Conservation (phyloP, 2,888 invertebrate genomes). For the Drosophila mimetica region DNA sequence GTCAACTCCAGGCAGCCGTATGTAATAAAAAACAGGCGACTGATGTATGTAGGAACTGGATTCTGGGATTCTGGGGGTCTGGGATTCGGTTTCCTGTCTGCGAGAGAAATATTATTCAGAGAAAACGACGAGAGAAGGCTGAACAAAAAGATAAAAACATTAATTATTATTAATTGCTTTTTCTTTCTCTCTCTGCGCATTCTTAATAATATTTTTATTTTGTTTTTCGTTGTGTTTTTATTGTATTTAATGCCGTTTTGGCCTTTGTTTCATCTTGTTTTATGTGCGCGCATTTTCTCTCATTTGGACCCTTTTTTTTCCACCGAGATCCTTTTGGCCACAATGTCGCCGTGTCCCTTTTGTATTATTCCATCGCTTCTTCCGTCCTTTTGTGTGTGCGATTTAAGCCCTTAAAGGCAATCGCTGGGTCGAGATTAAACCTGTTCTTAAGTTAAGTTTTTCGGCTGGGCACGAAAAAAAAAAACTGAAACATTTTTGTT, state of each 20-base stretch:
- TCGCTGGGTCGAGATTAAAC: slow-evolving; percentile 27
- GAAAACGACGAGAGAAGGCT: slow-evolving; percentile 30
- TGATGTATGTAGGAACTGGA: slow-evolving; percentile 22
- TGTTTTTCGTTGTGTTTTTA: slow-evolving; percentile 27
- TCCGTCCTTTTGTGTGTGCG: slow-evolving; percentile 21
- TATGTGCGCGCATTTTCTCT: slow-evolving; percentile 45
- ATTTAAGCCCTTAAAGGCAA: slow-evolving; percentile 39
- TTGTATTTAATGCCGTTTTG: slow-evolving; percentile 41
- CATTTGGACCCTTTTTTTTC: slow-evolving; percentile 32
- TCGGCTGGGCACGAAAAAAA: slow-evolving; percentile 16
- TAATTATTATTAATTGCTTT: slow-evolving; percentile 83
- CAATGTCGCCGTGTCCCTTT: slow-evolving; percentile 68
- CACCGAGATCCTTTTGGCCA: slow-evolving; percentile 59
- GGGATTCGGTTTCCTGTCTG: slow-evolving; percentile 68
- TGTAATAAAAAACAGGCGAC: slow-evolving; percentile 60
- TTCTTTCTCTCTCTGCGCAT: slow-evolving; percentile 37
- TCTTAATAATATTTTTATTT: slow-evolving; percentile 39
- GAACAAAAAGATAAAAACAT: slow-evolving; percentile 81
- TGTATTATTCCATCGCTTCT: slow-evolving; percentile 3
- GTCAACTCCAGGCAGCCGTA: slow-evolving; percentile 67
- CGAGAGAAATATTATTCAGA: slow-evolving; percentile 35
- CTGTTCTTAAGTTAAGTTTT: slow-evolving; percentile 36
- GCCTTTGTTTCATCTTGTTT: slow-evolving; percentile 44
- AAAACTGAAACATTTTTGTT: slow-evolving; percentile 10
- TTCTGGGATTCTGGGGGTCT: slow-evolving; percentile 51